These are phyloP conservation scores for Meloidogyne floridensis DNA, from an alignment of 1,140 invertebrate species.

Conservation along the genomic window DNA sequence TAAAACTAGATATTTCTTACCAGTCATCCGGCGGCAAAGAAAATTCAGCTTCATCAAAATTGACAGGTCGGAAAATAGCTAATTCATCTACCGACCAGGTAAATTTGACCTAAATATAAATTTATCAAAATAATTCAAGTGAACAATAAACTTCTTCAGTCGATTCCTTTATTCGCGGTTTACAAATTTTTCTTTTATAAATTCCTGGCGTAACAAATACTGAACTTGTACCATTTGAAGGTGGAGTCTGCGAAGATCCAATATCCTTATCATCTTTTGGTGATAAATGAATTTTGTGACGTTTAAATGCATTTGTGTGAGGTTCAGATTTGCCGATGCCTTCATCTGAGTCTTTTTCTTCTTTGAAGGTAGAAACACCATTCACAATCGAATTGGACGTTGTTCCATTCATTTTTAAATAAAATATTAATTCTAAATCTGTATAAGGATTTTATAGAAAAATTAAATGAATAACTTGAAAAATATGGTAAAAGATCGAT, in stretches of 20 bases:
- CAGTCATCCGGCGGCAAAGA: constrained; percentile 2
- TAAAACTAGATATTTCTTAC: background rate
- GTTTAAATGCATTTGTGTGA: background rate
- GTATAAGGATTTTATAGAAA: too few relatives aligned
- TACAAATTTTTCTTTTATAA: background rate
- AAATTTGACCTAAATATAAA: background rate
- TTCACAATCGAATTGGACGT: background rate
- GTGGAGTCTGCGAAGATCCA: background rate
- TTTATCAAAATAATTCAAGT: background rate
- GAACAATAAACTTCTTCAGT: background rate
- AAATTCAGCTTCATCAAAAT: background rate
- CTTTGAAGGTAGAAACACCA: background rate
- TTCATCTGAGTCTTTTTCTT: background rate
- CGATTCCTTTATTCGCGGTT: background rate
- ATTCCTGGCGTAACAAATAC: background rate
- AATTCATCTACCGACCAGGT: background rate
- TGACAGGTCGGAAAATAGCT: background rate
- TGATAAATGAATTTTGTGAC: constrained; percentile 1
- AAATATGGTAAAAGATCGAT: background rate
- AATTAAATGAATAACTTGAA: background rate
- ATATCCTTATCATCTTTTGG: background rate
- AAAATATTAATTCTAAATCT: background rate
- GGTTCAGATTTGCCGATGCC: background rate
- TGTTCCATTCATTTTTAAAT: background rate
- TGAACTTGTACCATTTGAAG: background rate